Evolutionary conservation across 2,113 vertebrate species (phyloP).

Genomic region (Daubentonia madagascariensis): DNA sequence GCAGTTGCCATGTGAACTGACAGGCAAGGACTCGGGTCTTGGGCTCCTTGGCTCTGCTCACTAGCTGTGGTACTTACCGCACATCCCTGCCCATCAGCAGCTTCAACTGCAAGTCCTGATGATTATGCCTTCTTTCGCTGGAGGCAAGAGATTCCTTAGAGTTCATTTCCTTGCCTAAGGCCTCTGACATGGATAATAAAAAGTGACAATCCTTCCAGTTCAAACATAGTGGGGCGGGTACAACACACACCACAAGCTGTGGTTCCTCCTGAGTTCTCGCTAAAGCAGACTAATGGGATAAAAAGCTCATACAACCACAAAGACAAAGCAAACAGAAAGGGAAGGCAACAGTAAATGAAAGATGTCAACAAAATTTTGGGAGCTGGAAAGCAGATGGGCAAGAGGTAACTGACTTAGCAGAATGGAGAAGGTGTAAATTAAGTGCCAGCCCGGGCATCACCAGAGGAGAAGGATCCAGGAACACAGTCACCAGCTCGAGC

Average conservation of each 20-base stretch:
- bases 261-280: background rate
- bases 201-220: background rate
- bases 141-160: background rate
- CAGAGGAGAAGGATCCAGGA: background rate
- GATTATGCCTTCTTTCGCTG: background rate
- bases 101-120: background rate
- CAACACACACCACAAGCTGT: background rate
- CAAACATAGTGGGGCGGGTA: background rate
- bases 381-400: background rate
- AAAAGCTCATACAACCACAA: background rate
- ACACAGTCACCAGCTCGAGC: rapidly evolving
- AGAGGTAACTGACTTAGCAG: background rate
- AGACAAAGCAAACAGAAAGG: background rate
- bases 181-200: background rate
- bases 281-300: background rate
- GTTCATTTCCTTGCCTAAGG: background rate
- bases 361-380: background rate
- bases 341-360: background rate
- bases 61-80: background rate
- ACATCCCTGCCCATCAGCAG: background rate
- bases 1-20: background rate
- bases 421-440: background rate
- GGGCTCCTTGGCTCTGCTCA: rapidly evolving
- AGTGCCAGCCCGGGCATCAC: no score
- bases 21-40: background rate